These are phyloP conservation scores for Myocastor coypus DNA, from an alignment of 2,113 vertebrate genomes.

Conservation along the genomic window DNA sequence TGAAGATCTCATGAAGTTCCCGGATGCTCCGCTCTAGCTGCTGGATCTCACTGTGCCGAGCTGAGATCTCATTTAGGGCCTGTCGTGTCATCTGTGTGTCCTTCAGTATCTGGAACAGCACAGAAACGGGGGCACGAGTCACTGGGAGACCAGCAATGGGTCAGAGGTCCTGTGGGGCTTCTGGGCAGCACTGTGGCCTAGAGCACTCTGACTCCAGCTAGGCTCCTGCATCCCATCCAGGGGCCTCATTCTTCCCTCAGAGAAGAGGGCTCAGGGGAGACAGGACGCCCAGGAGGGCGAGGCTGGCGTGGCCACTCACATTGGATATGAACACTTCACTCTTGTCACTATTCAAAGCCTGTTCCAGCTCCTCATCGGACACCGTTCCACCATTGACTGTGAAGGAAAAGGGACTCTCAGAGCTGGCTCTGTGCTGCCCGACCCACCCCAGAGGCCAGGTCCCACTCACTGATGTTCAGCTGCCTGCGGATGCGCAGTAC, in stretches of 20 bases:
- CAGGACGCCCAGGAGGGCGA: not conserved
- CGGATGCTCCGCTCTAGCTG: conserved; percentile 93
- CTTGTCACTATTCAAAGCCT: conserved; percentile 93
- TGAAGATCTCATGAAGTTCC: conserved; percentile 95
- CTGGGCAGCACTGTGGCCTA: not conserved
- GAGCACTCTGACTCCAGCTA: not conserved
- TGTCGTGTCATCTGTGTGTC: conserved; percentile 92
- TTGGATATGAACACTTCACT: conserved; percentile 95
- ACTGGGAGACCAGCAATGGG: not conserved
- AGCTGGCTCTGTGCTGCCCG: not conserved
- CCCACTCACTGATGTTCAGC: conserved; percentile 92
- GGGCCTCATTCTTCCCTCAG: not conserved
- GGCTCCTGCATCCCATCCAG: not conserved
- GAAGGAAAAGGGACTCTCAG: conserved; percentile 47
- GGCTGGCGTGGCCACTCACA: conserved; percentile 85
- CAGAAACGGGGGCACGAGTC: not conserved
- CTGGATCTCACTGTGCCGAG: conserved; percentile 93
- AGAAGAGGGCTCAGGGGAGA: not conserved
- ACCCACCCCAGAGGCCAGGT: accelerated
- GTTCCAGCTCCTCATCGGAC: conserved; percentile 91
- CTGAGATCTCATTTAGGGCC: conserved; percentile 94
- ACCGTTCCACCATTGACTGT: conserved; percentile 89
- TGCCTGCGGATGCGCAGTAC: conserved; percentile 93
- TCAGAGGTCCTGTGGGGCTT: not conserved
- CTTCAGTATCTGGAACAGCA: conserved; percentile 89